Percentiles rank a stretch among this genome's conserved stretches.
Evolutionary conservation across 2,113 vertebrate genomes (phyloP).

Genomic region (Daubentonia madagascariensis): DNA sequence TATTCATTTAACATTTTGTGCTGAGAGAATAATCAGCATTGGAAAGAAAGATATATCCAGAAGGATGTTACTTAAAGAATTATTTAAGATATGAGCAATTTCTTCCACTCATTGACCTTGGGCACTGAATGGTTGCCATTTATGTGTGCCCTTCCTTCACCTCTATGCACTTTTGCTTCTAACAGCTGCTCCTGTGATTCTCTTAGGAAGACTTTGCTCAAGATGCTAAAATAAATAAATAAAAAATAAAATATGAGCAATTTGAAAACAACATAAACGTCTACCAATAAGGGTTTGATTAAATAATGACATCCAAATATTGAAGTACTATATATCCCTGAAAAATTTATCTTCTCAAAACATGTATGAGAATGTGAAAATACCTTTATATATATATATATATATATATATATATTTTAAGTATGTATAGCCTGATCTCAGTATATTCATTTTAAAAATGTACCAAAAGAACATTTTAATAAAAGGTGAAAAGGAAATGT

Average conservation of each 20-base stretch:
- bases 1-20: background rate
- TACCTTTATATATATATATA: background rate
- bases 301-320: background rate
- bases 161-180: background rate
- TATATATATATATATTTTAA: background rate
- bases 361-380: background rate
- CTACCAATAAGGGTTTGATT: background rate
- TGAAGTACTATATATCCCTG: background rate
- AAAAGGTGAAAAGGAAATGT: background rate
- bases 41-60: background rate
- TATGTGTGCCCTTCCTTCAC: background rate
- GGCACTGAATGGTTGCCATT: background rate
- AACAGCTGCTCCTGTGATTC: background rate
- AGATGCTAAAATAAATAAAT: background rate
- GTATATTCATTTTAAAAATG: background rate
- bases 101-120: background rate
- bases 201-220: background rate
- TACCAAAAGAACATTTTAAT: background rate
- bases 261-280: background rate
- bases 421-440: background rate
- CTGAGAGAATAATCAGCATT: background rate
- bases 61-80: background rate
- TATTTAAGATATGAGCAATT: background rate
- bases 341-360: background rate
- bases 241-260: background rate